phyloP scores from a whole-genome alignment of 2,113 vertebrate species.

The Apodemus sylvaticus region DNA sequence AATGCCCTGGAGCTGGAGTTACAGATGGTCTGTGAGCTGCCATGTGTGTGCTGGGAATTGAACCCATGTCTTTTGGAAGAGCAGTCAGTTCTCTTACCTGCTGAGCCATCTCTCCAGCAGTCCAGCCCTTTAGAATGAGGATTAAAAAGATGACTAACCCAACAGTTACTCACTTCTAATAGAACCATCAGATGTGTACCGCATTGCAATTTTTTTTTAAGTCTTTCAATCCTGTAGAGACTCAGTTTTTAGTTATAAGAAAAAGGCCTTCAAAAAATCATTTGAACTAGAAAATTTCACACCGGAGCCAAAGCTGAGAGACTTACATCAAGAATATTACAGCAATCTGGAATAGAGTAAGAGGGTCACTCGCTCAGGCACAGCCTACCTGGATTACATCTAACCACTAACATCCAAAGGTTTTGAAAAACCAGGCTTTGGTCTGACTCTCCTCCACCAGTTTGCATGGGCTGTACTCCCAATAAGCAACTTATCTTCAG shows the following conservation, averaged over 20 bases:
- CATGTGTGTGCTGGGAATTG: too few relatives aligned
- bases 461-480: neutral
- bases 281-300: constrained; percentile 31
- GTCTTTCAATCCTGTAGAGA: neutral
- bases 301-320: neutral
- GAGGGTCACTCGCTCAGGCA: neutral
- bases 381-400: neutral
- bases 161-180: neutral
- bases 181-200: neutral
- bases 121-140: neutral
- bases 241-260: neutral
- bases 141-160: neutral
- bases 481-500: neutral
- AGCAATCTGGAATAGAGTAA: neutral
- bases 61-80: too few relatives aligned
- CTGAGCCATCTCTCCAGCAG: neutral
- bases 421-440: neutral
- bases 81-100: too few relatives aligned
- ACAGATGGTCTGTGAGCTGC: too few relatives aligned
- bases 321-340: neutral
- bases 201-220: neutral
- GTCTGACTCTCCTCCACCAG: neutral
- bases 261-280: constrained; percentile 2
- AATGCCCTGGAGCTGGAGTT: too few relatives aligned
- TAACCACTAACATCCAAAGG: neutral